Base-by-base conservation (phyloP, 2,113 vertebrate species). In the Malaclemys terrapin region DNA sequence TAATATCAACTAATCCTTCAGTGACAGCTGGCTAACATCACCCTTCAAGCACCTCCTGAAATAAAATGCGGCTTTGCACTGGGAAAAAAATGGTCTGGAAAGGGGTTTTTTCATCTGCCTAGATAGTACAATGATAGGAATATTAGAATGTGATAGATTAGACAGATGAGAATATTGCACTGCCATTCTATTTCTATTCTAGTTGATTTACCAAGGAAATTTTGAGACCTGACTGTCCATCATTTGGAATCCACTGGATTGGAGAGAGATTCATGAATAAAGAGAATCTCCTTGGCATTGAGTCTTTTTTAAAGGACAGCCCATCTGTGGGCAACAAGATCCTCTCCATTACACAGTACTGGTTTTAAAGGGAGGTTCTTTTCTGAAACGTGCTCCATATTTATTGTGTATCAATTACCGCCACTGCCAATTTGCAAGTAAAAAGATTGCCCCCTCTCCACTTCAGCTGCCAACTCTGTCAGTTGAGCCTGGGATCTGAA, bases 1-100 rank as follows among this genome's bases (percentile, higher is more conserved):
- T 89, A 97, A 91, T 91, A 95, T 95, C 72, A 93, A 88, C 93
- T 54, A 65, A 93, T 88, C 22, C 56, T 92, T 53, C 83, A 83
- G 89, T 92, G 95, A 83, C 96, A 97, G 89, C 85, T 97, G 96
- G 85, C 31, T 94, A 91, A 87, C 84, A 81, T 87, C 16, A 24
- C 42, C 81, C 92, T 95, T 65, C 19, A 82, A 92, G 57, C 27
- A 88, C 83, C 53, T 96, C 72, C 17, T 27, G 85, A 92, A 57
- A 29, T 83, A 81, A 96, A 91, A 88, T 81, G 53, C 65, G 65
- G 7, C 45, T 83, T 65, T 29, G 56, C 89, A 96, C 91, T 86
- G 72, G 78, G 81, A 93, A 86, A 59, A 59, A 92, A 89, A 53
- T 80, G 2, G 35, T 25, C 35, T 76, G 7, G 24, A 72, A 13